A percentile compares a stretch with the other conserved stretches of the same genome.
Evolutionary conservation across 2,113 vertebrate genomes (phyloP).

Genomic region (Eleginops maclovinus): DNA sequence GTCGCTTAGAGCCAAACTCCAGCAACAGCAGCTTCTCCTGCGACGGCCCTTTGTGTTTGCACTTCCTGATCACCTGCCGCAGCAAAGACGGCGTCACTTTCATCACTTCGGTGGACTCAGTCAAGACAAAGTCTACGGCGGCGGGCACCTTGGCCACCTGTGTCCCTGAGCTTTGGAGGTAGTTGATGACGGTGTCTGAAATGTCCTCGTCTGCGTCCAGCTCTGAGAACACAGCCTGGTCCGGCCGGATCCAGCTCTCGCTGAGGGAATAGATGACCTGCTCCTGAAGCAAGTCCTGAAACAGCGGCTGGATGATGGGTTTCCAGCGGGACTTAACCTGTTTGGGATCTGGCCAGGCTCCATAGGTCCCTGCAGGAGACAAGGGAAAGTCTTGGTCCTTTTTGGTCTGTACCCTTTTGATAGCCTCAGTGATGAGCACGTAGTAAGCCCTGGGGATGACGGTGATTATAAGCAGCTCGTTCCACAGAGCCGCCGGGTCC

Average conservation of each 20-base stretch:
- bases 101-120: constrained; percentile 80
- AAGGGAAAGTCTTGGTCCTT: constrained; percentile 88
- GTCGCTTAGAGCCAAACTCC: constrained; percentile 93
- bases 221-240: constrained; percentile 92
- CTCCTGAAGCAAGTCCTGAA: constrained; percentile 89
- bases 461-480: constrained; percentile 91
- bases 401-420: constrained; percentile 88
- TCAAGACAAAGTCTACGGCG: constrained; percentile 85
- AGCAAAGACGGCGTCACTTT: constrained; percentile 90
- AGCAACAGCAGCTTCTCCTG: constrained; percentile 90
- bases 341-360: constrained; percentile 90
- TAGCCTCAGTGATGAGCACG: constrained; percentile 89
- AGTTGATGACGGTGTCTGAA: constrained; percentile 89
- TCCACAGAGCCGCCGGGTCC: constrained; percentile 97
- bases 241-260: constrained; percentile 88
- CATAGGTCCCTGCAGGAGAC: constrained; percentile 87
- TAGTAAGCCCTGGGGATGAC: constrained; percentile 93
- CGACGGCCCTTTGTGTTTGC: constrained; percentile 82
- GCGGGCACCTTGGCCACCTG: constrained; percentile 90
- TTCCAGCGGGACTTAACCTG: constrained; percentile 90
- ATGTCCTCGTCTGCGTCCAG: constrained; percentile 85
- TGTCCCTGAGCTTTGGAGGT: constrained; percentile 95
- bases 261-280: constrained; percentile 89
- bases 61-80: constrained; percentile 91
- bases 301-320: constrained; percentile 90